Base-by-base conservation (phyloP, 2,113 vertebrate species). In the Elanus axillaris region DNA sequence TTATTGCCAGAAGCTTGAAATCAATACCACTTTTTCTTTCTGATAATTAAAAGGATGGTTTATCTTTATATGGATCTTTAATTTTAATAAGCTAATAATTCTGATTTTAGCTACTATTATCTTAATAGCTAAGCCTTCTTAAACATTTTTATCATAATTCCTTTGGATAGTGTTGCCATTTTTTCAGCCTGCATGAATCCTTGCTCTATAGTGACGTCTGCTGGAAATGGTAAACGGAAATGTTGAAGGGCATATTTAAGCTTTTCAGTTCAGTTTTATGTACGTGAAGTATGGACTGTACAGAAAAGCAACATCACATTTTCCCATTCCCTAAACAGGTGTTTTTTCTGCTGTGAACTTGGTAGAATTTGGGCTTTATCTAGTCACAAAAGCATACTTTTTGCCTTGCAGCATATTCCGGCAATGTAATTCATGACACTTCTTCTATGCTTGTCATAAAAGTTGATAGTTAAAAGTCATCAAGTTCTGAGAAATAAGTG, bases 61-160 rank as follows among this genome's bases (percentile, higher is more conserved):
- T 97, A 97, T 95, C 95, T 98, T 97, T 97, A 92, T 97, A 95
- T 95, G 90, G 83, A 95, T 91, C 96, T 97, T 97, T 97, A 97
- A 97, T 98, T 98, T 97, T 98, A 97, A 96, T 97, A 95, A 96
- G 95, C 90, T 97, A 97, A 97, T 98, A 97, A 97, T 98, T 97
- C 93, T 96, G 78, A 94, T 98, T 98, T 98, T 97, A 97, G 97
- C 94, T 96, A 95, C 93, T 97, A 88, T 97, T 94, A 94, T 97
- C 87, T 98, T 96, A 98, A 97, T 98, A 96, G 89, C 97, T 97
- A 96, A 83, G 83, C 83, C 97, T 95, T 94, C 95, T 97, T 95
- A 97, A 97, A 96, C 50, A 47, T 95, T 97, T 96, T 96, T 92
- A 68, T 90, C 85, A 32, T 97, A 96, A 97, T 97, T 96, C 96